These are phyloP conservation scores for Orchestia grillus DNA, from an alignment of 1,140 invertebrate species.

Conservation along the genomic window DNA sequence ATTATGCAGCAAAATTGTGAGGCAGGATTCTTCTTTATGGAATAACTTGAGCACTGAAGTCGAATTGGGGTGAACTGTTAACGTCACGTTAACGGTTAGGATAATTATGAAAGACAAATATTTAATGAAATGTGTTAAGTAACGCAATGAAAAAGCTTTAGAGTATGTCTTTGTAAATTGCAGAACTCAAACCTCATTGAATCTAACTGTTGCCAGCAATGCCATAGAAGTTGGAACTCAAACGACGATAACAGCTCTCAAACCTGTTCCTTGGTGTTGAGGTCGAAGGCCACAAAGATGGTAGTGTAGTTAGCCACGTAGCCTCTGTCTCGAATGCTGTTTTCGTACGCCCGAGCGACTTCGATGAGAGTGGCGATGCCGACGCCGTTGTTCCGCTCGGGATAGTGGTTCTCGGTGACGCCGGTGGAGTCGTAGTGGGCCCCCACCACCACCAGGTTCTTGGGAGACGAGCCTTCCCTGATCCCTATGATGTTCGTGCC, in stretches of 20 bases:
- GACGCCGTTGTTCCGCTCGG: conserved; percentile 6
- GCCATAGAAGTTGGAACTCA: not conserved
- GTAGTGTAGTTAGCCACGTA: conserved; percentile 26
- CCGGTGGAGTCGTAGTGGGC: conserved; percentile 42
- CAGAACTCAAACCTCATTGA: too few species aligned
- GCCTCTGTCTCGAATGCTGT: not conserved
- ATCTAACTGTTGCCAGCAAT: not conserved
- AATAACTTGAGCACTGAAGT: too few species aligned
- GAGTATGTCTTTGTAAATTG: not conserved
- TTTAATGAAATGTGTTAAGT: too few species aligned
- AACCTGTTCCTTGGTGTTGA: conserved; percentile 56
- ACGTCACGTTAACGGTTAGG: too few species aligned
- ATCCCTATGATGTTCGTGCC: conserved; percentile 13
- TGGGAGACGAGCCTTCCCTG: not conserved
- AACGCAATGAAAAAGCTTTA: too few species aligned
- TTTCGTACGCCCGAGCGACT: not conserved
- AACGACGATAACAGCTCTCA: not conserved
- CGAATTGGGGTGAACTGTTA: too few species aligned
- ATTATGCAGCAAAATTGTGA: too few species aligned
- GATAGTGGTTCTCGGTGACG: not conserved
- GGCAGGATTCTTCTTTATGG: too few species aligned
- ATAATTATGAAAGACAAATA: too few species aligned
- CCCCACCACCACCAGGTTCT: not conserved
- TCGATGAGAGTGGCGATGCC: conserved; percentile 53
- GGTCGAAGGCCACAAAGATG: conserved; percentile 57